Base-by-base conservation (phyloP, 1,140 invertebrate genomes). In the Brachionus manjavacas region DNA sequence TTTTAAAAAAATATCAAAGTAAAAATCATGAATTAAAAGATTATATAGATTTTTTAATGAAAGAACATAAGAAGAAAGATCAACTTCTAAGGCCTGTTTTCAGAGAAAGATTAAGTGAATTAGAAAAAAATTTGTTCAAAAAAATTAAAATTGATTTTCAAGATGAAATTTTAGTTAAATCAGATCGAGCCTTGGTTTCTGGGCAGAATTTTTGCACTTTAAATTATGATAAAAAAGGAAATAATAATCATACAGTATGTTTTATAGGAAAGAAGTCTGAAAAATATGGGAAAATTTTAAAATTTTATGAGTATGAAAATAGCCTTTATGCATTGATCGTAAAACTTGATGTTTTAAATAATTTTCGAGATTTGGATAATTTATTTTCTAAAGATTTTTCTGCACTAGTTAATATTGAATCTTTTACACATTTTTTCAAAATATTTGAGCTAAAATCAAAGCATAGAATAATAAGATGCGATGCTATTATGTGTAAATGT, bases 241-340 rank as follows among this genome's bases (percentile, higher is more conserved):
- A 16, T 20, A 64, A 64, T 64, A 64, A 25, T 64, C 23, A 64
- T 64, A 64, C 16, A 20, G 23, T 64, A 64, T 64, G 55, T 25
- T 64, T 64, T 64, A 64, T 20, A 64, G 16, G 23, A 64, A 28
- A 28, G 28, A 28, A 66, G 11, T 66, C 7, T 25, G 60, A 66
- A 66, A 66, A 66, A 66, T 66, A 25, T 28, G 60, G 60, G 11
- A 28, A 66, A 28, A 28, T 66, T 23, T 66, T 66, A 66, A 66
- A 66, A 66, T 66, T 66, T 66, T 66, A 66, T 66, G 60, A 66
- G 25, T 25, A 25, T 66, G 60, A 66, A 66, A 66, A 66, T 66
- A 28, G 25, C 4, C 3, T 66, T 66, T 66, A 66, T 28, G 60
- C 60, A 25, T 66, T 66, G 25, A 28, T 66, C 3, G 25, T 25